phyloP scores from a whole-genome alignment of 2,888 invertebrate species.

The Luperina nickerlii region DNA sequence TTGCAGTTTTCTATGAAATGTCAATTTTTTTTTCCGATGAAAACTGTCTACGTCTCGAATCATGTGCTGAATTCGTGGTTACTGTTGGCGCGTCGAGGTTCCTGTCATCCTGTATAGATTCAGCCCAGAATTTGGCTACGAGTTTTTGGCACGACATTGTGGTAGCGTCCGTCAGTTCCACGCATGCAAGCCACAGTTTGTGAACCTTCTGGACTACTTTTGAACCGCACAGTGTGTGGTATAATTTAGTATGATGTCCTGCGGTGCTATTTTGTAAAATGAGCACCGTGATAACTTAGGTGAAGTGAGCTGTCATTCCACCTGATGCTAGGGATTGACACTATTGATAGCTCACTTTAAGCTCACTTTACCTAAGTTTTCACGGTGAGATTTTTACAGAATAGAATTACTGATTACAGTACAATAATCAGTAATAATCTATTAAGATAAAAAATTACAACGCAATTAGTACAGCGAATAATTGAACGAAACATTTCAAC shows the following conservation, averaged over 20 bases:
- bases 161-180: not conserved
- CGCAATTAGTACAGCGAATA: not conserved
- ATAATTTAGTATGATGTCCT: not conserved
- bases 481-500: constrained; percentile 24
- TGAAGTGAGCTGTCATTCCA: no score
- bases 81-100: not conserved
- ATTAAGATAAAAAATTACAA: not conserved
- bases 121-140: not conserved
- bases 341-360: no score
- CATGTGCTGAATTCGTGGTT: not conserved
- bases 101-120: not conserved
- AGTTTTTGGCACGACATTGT: not conserved
- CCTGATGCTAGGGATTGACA: no score
- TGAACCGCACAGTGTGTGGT: not conserved
- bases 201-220: not conserved
- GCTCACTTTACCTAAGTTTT: no score
- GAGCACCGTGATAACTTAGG: no score
- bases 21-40: not conserved
- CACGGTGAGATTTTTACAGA: no score
- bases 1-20: not conserved
- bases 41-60: not conserved
- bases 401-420: no score
- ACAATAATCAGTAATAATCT: no score
- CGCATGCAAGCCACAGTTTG: not conserved
- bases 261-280: no score